Evolutionary conservation across 1,140 invertebrate species (phyloP), one percentile per base, ranked within the genome.

Genomic region (Schmidtea mediterranea): DNA sequence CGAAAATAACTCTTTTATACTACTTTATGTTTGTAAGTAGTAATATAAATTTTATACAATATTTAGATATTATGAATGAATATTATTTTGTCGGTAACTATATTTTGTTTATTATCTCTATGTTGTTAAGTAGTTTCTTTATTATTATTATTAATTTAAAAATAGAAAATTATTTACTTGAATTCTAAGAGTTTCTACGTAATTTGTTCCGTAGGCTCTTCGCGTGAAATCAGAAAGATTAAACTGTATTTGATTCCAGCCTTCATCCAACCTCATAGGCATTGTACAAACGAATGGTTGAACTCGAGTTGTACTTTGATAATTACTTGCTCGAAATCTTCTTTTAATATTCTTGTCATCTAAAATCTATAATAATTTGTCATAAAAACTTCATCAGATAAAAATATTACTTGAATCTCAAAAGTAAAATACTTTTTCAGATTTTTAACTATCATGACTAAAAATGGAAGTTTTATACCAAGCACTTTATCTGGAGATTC

Each of bases 381-480:
- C 3, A 6, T 32, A 6, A 32, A 32, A 10, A 6, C 3, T 32
- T 32, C 5, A 6, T 32, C 10, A 32, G 3, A 32, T 32, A 32
- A 6, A 32, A 32, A 32, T 6, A 6, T 6, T 32, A 32, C 26
- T 32, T 32, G 86, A 43, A 98, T 86, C 79, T 98, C 90, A 69
- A 98, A 98, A 12, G 89, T 95, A 59, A 98, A 98, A 69, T 97
- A 98, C 63, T 95, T 97, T 61, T 97, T 97, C 57, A 97, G 70
- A 71, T 98, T 98, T 67, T 98, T 98, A 8, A 98, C 90, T 52
- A 97, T 95, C 84, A 98, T 92, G 41, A 97, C 87, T 53, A 98
- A 70, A 69, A 86, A 97, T 2, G 90, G 90, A 41, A 98, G 69
- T 66, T 97, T 97, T 48, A 98, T 98, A 16, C 90, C 90, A 19